Evolutionary conservation across 2,113 vertebrate species (phyloP).

Genomic region (Indicator indicator): DNA sequence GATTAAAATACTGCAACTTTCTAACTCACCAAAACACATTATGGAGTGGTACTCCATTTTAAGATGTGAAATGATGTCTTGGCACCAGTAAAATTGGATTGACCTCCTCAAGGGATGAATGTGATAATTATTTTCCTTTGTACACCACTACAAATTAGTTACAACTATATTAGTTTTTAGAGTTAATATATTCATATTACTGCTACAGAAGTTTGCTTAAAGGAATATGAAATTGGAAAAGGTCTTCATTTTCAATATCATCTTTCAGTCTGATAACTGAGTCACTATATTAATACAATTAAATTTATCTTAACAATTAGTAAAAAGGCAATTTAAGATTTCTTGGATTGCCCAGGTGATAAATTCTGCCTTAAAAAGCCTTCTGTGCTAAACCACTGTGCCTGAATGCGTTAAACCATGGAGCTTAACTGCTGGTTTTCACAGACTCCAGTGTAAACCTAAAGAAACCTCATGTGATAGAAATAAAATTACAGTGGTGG

Average conservation of each 20-base stretch:
- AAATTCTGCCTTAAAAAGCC: not conserved
- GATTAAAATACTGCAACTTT: slow-evolving; percentile 3
- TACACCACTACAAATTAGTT: not conserved
- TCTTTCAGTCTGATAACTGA: not conserved
- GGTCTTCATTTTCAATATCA: not conserved
- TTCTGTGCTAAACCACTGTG: not conserved
- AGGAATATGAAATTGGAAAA: not conserved
- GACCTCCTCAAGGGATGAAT: not conserved
- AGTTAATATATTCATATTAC: not conserved
- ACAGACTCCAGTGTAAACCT: not conserved
- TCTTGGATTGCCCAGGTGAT: not conserved
- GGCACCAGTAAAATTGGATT: not conserved
- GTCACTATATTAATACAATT: not conserved
- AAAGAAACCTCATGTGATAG: not conserved
- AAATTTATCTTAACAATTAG: not conserved
- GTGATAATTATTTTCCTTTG: slow-evolving; percentile 6
- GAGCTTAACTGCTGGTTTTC: not conserved
- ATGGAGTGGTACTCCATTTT: not conserved
- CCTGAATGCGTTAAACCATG: not conserved
- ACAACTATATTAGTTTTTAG: not conserved
- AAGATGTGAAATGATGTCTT: not conserved
- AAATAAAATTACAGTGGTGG: not conserved
- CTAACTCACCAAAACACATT: not conserved
- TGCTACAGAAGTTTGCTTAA: not conserved
- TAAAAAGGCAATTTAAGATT: not conserved